Evolutionary conservation across 2,797 vertebrate genomes (phyloP), one percentile per base, ranked within the genome.

Genomic region (Coreius guichenoti): DNA sequence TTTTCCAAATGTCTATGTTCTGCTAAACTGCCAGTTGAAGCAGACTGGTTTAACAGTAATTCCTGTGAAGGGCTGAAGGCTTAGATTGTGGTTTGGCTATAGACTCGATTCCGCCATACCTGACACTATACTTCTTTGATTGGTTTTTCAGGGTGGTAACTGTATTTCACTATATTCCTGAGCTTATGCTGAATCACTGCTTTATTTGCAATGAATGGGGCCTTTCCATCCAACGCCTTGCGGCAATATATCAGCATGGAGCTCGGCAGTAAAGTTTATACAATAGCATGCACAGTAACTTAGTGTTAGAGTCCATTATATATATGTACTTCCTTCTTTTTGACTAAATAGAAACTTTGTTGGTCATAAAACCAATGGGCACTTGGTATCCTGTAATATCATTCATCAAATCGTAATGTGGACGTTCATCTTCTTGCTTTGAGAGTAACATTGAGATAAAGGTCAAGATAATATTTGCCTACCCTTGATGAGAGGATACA

Each of bases 381-480:
- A 56, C 11, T 70, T 81, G 75, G 14, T 73, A n/a, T 36, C 43
- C 14, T 63, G 33, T 26, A 54, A 33, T 36, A 39, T 78, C 3
- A 67, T 63, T 65, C 12, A 61, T 63, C 65, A 82, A 77, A 72
- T 43, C 19, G 26, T 26, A 51, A 63, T 45, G 17, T 61, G 61
- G 80, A 23, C 26, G 9, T 83, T 83, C 7, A 68, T 73, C 12
- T n/a, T 33, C 54, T 45, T 75, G 45, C 39, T 80, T 65, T 68
- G n/a, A 3, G 4, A 8, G 47, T 68, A 75, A 74, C 81, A 86
- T 74, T 89, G 86, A 73, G 39, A 47, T 45, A 51, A 87, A 87
- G 88, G 88, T 82, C 58, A 80, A 78, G 90, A 85, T 86, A 92
- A 94, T 91, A 91, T 94, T 94, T 91, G 74, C 63, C 74, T 26